Base-by-base conservation (phyloP, 1,140 invertebrate genomes). In the Helicoverpa armigera region DNA sequence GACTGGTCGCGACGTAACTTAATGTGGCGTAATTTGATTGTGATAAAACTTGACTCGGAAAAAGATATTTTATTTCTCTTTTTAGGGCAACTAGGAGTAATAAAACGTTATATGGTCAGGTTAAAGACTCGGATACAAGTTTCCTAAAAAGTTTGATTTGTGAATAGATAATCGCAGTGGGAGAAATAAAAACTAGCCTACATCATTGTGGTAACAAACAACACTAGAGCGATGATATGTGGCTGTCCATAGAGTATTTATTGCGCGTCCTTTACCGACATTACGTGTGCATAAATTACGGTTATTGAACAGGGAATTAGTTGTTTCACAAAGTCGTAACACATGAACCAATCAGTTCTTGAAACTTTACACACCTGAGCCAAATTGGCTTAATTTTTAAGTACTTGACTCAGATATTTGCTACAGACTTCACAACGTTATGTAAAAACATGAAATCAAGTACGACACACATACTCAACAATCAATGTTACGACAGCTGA, bases 21-120 rank as follows among this genome's bases (percentile, higher is more conserved):
- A 89, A 92, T 90, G 87, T 89, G 87, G 83, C 85, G 90, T 94
- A 92, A 92, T 92, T 92, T 90, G 86, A 90, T 90, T 91, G 85
- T 89, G 87, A 86, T 85, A 82, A 85, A 85, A 73, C 80, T 58
- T 48, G 65, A 74, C 67, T 54, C 35, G 63, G 76, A 79, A 67
- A 74, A 75, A 67, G 69, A 63, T 70, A 82, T 80, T 80, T 77
- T 82, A 83, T 83, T 82, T 77, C 48, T 79, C 83, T 85, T 80
- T 85, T 85, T 83, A 83, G 85, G 86, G 86, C 81, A 87, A 85
- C 48, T 70, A 65, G 67, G 14, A 67, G 82, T 50, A 53, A 80
- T 80, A 83, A 83, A 83, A 79, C 61, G 56, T 69, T 70, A 82
- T 81, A 79, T 79, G 67, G 65, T 31, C 63, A 75, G 43, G 77